Conservation (phyloP, 1,140 invertebrate species). For the Drosophila nigromelanica region DNA sequence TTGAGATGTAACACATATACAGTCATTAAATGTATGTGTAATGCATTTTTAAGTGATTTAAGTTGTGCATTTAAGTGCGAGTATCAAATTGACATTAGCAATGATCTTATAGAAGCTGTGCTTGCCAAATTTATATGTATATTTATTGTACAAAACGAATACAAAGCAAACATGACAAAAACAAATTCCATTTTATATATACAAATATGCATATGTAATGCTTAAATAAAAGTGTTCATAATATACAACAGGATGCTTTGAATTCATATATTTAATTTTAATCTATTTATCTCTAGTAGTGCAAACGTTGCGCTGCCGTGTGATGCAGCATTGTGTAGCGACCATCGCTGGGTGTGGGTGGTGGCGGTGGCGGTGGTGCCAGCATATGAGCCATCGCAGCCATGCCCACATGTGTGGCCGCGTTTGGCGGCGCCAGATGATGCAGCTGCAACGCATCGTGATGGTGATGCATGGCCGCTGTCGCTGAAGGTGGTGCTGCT, state of each 20-base stretch:
- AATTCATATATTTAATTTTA: too few relatives aligned
- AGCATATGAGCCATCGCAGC: conserved; percentile 77
- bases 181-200: conserved; percentile 71
- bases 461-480: conserved; percentile 55
- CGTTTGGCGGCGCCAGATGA: conserved; percentile 66
- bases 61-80: conserved; percentile 19
- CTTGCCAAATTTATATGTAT: conserved; percentile 78
- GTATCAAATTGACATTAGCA: conserved; percentile 37
- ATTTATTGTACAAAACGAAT: conserved; percentile 67
- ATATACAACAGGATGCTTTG: neutral
- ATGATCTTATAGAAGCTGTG: conserved; percentile 78
- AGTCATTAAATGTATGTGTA: conserved; percentile 25
- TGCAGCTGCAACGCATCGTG: conserved; percentile 63
- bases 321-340: conserved; percentile 74
- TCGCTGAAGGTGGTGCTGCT: conserved; percentile 29
- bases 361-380: conserved; percentile 71
- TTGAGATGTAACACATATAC: conserved; percentile 29
- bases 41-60: conserved; percentile 60
- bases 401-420: conserved; percentile 75
- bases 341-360: conserved; percentile 64
- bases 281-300: conserved; percentile 44
- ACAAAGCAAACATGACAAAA: conserved; percentile 67
- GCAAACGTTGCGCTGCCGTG: conserved; percentile 62
- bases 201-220: conserved; percentile 36
- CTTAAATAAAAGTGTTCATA: conserved; percentile 73